These are phyloP conservation scores for Tribolium freemani DNA, from an alignment of 2,888 invertebrate species.

Conservation along the genomic window DNA sequence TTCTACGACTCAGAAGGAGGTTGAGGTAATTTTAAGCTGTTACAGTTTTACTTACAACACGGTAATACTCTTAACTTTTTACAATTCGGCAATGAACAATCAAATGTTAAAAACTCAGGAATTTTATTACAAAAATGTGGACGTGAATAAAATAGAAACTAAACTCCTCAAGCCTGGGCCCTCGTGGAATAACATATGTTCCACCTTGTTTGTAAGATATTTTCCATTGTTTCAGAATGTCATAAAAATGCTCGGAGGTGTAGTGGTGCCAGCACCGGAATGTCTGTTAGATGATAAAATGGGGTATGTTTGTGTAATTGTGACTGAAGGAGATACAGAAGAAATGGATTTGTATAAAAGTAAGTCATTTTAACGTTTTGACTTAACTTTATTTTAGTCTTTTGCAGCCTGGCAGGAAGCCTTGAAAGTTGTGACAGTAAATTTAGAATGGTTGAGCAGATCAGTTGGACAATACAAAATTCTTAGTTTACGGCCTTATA, in stretches of 20 bases:
- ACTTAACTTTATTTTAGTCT: conserved; percentile 17
- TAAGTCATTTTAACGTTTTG: neutral
- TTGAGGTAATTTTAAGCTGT: conserved; percentile 59
- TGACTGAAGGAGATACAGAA: conserved; percentile 61
- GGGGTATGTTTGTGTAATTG: conserved; percentile 58
- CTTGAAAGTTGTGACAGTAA: conserved; percentile 62
- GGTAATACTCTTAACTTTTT: no score
- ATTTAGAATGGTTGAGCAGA: conserved; percentile 65
- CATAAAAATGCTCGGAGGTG: conserved; percentile 58
- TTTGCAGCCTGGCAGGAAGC: conserved; percentile 62
- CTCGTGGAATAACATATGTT: no score
- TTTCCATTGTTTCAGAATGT: conserved; percentile 54
- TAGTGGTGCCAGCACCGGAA: conserved; percentile 51
- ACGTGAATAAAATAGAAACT: no score
- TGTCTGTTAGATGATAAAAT: conserved; percentile 51
- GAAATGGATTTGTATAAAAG: conserved; percentile 59
- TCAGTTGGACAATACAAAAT: conserved; percentile 63
- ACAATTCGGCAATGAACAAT: no score
- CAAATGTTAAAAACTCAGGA: no score
- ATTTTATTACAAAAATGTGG: no score
- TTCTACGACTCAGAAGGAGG: conserved; percentile 55
- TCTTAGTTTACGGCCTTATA: conserved; percentile 60
- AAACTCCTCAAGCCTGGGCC: no score
- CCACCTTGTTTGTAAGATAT: no score
- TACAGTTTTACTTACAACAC: no score